Base-by-base conservation (phyloP, 2,888 invertebrate genomes). In the Ypsolopha sequella region DNA sequence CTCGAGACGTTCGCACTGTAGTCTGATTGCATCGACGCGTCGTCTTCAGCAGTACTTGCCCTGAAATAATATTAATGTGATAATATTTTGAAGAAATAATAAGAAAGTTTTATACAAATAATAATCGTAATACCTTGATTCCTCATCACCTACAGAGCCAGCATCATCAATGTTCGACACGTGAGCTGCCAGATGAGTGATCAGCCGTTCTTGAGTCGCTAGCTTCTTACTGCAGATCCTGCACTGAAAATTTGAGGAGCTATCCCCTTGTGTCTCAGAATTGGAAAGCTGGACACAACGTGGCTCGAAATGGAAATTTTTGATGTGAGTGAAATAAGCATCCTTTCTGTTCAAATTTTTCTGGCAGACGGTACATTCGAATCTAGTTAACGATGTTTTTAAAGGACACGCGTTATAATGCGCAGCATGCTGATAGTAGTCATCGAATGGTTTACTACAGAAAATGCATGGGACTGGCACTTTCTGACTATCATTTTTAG, bases 101-200 rank as follows among this genome's bases (percentile, higher is more conserved):
- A 24, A 24, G 24, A 24, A 24, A 24, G 24, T 2, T 24, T 24
- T 24, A 3, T 24, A 24, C 4, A 24, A 24, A 4, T 44, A 44
- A 9, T 14, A 14, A 44, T 3, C 2, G 8, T 13, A 39, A 11
- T 70, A 82, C 80, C 78, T 71, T 34, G 75, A 76, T 13, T 75
- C 73, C 6, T 68, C 74, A 34, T 73, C 74, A 34, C 52, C 64
- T 6, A 51, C 60, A 7, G 51, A 65, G 9, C 60, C 63, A 3
- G 55, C 57, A 11, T 73, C 74, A 8, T 80, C 78, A 6, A 71
- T 68, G 50, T 76, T 72, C 2, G 81, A 70, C 67, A 87, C 76
- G 55, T 88, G 87, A 10, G 72, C 73, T 0, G 84, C 78, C 14
- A 87, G 60, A 55, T 87, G 87, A 51, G 65, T 68, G 51, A 87